Base-by-base conservation (phyloP, 2,888 invertebrate genomes). In the Slavum lentiscoides region DNA sequence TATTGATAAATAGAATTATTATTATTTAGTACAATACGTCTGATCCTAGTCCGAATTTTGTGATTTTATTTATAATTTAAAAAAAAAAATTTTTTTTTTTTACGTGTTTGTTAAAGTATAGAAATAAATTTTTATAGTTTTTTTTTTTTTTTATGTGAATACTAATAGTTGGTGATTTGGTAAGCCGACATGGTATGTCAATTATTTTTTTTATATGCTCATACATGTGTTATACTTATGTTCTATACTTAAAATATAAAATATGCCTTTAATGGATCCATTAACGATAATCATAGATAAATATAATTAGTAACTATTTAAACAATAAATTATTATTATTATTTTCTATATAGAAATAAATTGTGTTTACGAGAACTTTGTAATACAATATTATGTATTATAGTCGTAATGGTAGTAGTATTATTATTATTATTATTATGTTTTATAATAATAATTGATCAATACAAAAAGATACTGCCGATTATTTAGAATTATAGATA, bases 1-100 rank as follows among this genome's bases (percentile, higher is more conserved):
- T 77, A 58, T 39, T 64, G 64, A 30, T 58, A 72, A 64, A 66
- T 64, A 77, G n/a, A 66, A n/a, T 70, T 58, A 72, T 72, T 80
- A 62, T 70, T 58, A 72, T 80, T 80, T 70, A 70, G 70, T 70
- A 72, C 70, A 58, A 64, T 80, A 72, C 70, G 72, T 64, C 80
- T 80, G 80, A 72, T 80, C 80, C 80, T 80, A 80, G 80, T 80
- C 80, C 39, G 80, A 80, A 80, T 72, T 70, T 80, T 80, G 80
- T 80, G 80, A 80, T 80, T 72, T 80, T 62, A 70, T 64, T 80
- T 80, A 39, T 72, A 77, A 37, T 19, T 69, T 49, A 37, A 61
- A 53, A 61, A 61, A 58, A 80, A 55, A 15, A 17, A 68, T 55
- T 37, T 76, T 68, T 61, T 62, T 62, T 43, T 67, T 11, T 66